Evolutionary conservation across 2,888 invertebrate species (phyloP).

Genomic region (Urechis unicinctus): DNA sequence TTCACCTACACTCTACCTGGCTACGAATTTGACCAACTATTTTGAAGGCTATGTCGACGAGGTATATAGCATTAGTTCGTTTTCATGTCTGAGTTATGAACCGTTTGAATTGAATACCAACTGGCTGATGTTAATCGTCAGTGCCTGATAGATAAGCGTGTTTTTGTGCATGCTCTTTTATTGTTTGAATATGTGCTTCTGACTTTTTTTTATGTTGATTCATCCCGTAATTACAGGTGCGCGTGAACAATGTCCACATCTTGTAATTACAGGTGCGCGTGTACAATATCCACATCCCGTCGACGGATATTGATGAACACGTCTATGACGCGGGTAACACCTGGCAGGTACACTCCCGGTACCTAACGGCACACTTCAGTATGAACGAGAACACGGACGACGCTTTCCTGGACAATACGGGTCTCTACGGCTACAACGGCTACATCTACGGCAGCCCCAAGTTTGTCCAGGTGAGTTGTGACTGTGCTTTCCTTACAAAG

Average conservation of each 20-base stretch:
- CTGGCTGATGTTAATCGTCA: no score
- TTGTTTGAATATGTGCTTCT: no score
- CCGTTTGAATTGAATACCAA: no score
- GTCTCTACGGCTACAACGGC: conserved; percentile 3
- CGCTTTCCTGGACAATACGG: conserved; percentile 2
- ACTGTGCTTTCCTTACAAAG: no score
- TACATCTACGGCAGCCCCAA: background rate
- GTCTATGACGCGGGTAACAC: background rate
- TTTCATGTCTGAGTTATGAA: no score
- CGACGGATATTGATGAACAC: conserved; percentile 11
- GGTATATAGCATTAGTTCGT: no score
- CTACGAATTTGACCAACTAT: conserved; percentile 4
- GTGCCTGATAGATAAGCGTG: no score
- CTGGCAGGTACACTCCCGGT: conserved; percentile 9
- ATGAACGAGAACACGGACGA: conserved; percentile 8
- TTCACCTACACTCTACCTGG: conserved; percentile 7
- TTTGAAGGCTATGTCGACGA: conserved; percentile 15
- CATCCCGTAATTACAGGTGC: no score
- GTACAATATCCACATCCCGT: conserved; percentile 9
- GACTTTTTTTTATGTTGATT: no score
- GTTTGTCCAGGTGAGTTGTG: conserved; percentile 8
- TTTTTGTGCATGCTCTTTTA: no score
- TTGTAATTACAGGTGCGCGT: conserved; percentile 10
- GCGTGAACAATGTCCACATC: background rate
- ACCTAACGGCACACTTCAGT: conserved; percentile 7